Percentiles rank a stretch among this genome's conserved stretches.
These are phyloP conservation scores for Pseudoatta argentina DNA, from an alignment of 1,140 invertebrate genomes.

Conservation along the genomic window DNA sequence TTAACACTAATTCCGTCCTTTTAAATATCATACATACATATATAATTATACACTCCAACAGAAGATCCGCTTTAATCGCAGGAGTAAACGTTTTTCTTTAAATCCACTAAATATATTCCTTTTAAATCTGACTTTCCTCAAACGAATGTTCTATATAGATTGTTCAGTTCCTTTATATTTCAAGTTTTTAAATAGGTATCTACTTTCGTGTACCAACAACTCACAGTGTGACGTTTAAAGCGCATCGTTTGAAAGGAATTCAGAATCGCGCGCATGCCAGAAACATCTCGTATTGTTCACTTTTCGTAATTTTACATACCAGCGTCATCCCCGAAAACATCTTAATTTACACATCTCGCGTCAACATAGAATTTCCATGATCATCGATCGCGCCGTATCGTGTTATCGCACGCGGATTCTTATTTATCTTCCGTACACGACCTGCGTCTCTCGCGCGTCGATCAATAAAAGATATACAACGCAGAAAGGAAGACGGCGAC, in stretches of 20 bases:
- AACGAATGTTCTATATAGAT: neutral
- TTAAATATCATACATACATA: neutral
- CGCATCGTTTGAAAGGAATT: neutral
- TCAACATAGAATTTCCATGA: neutral
- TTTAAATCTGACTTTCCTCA: neutral
- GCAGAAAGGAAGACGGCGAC: neutral
- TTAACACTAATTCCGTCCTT: neutral
- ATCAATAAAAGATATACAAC: constrained; percentile 13
- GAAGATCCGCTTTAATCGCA: neutral
- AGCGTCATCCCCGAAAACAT: constrained; percentile 13
- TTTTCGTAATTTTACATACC: constrained; percentile 4
- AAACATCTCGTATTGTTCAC: constrained; percentile 10
- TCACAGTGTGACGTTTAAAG: neutral
- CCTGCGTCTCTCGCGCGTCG: neutral
- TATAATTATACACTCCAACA: neutral
- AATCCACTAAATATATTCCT: neutral
- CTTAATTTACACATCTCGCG: constrained; percentile 18
- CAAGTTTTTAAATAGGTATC: neutral
- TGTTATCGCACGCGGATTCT: neutral
- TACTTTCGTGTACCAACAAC: neutral
- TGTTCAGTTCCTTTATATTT: neutral
- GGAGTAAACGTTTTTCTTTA: constrained; percentile 7
- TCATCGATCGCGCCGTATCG: neutral
- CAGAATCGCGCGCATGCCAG: constrained; percentile 26
- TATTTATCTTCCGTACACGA: constrained; percentile 2